phyloP scores from a whole-genome alignment of 2,888 invertebrate species.

The Drosophila glabriapex region DNA sequence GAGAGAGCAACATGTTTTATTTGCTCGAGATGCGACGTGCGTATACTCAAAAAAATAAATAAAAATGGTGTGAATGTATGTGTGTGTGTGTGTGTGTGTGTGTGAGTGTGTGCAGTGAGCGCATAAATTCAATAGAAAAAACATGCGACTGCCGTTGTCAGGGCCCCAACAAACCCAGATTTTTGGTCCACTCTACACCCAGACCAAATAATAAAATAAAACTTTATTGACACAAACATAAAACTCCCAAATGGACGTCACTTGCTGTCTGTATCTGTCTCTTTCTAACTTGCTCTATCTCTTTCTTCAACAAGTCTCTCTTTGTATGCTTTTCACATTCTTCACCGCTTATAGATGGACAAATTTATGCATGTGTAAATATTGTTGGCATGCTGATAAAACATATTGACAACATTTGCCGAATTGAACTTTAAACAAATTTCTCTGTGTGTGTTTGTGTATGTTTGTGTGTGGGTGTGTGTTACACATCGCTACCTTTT shows the following conservation, averaged over 20 bases:
- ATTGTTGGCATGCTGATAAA: conserved; percentile 72
- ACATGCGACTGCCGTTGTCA: conserved; percentile 61
- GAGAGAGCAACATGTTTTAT: conserved; percentile 76
- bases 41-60: conserved; percentile 21
- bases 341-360: conserved; percentile 36
- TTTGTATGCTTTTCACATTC: background rate
- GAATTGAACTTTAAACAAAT: conserved; percentile 73
- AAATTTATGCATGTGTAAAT: conserved; percentile 73
- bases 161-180: background rate
- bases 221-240: conserved; percentile 78
- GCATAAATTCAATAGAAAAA: conserved; percentile 72
- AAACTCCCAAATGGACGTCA: conserved; percentile 68
- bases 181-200: conserved; percentile 11
- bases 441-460: conserved; percentile 6
- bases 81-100: conserved; percentile 27
- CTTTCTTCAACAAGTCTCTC: background rate
- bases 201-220: conserved; percentile 75
- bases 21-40: conserved; percentile 62
- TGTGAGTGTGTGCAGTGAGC: conserved; percentile 34
- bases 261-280: conserved; percentile 6
- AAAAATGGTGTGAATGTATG: conserved; percentile 15
- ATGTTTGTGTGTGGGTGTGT: conserved; percentile 5
- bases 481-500: conserved; percentile 43
- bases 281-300: background rate
- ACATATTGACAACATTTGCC: conserved; percentile 79